Percentiles rank a stretch among this genome's conserved stretches.
phyloP scores from a whole-genome alignment of 37 sponge, comb jelly and placozoan species.

The Petrosia ficiformis region DNA sequence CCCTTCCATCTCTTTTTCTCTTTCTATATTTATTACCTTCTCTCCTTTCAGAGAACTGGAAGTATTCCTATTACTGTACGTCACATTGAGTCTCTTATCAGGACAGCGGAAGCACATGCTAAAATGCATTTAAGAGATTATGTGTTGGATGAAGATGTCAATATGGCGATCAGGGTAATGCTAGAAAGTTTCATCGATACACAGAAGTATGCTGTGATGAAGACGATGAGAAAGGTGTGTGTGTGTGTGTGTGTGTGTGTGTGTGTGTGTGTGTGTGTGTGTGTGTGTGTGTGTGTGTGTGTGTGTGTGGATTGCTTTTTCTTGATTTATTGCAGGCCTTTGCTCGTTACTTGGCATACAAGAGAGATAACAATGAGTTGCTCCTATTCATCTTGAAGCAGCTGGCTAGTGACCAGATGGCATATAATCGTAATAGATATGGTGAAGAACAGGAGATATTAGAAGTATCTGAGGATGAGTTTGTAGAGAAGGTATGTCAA shows the following conservation, averaged over 20 bases:
- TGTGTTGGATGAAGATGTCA: constrained; percentile 94
- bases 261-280: constrained; percentile 12
- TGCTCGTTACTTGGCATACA: constrained; percentile 90
- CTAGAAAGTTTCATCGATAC: constrained; percentile 99
- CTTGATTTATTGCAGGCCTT: too few relatives aligned
- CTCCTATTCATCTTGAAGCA: constrained; percentile 94
- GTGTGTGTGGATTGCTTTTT: too few relatives aligned
- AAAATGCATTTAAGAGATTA: constrained; percentile 94
- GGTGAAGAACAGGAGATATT: constrained; percentile 83
- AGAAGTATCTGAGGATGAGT: constrained; percentile 93
- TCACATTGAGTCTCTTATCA: constrained; percentile 97
- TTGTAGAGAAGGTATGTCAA: constrained; percentile 86
- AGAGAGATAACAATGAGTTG: constrained; percentile 96
- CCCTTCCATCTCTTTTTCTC: neutral
- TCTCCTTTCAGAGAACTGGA: constrained; percentile 78
- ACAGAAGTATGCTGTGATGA: constrained; percentile 98
- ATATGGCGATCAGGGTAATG: constrained; percentile 97
- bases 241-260: neutral
- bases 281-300: constrained; percentile 8
- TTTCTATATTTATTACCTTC: neutral
- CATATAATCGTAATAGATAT: constrained; percentile 81
- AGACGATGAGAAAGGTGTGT: constrained; percentile 95
- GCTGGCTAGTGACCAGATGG: constrained; percentile 86
- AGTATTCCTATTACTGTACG: constrained; percentile 98
- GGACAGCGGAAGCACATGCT: constrained; percentile 95